Evolutionary conservation across 1,140 invertebrate genomes (phyloP), one percentile per base, ranked within the genome.

Genomic region (Heterodera carotae): DNA sequence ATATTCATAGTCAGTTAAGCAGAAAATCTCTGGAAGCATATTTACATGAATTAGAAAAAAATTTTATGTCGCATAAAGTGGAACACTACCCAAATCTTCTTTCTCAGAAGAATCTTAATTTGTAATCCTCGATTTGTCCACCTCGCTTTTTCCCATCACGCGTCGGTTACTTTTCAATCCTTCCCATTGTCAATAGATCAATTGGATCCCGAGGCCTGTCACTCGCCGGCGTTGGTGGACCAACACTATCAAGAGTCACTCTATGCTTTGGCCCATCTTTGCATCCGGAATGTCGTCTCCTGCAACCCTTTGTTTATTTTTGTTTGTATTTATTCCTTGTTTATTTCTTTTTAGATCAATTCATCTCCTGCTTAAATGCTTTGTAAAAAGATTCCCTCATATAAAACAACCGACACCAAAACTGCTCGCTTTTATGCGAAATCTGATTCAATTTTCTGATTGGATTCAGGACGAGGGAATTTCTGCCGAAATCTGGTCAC

Each of bases 341-440:
- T 43, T 31, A 18, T 22, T 27, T 76, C n/a, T 12, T 77, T 43
- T 69, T 56, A 76, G 60, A 68, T 27, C 36, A 29, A 78, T 15
- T 69, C 67, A 27, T 34, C 25, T 68, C 29, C 77, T 78, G 36
- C 34, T 78, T 25, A 78, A 77, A 43, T 78, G 69, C 39, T 78
- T 56, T 68, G 48, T 53, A 31, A 64, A 48, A 27, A 7, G 33
- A 25, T 78, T 76, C 43, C 77, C 77, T 3, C 74, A 78, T 56
- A 60, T 76, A 27, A 75, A 75, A 77, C 77, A 78, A 22, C 74
- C 43, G 33, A 22, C 64, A 31, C 62, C 34, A 15, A 78, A 78
- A 78, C 36, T 75, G 74, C 75, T 78, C 39, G n/a, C 60, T 22
- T 78, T 68, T 78, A 48, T 76, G 22, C 53, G 77, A 29, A 78